Conservation (phyloP, 2,888 invertebrate genomes). For the Lepidocyrtinus sp. region DNA sequence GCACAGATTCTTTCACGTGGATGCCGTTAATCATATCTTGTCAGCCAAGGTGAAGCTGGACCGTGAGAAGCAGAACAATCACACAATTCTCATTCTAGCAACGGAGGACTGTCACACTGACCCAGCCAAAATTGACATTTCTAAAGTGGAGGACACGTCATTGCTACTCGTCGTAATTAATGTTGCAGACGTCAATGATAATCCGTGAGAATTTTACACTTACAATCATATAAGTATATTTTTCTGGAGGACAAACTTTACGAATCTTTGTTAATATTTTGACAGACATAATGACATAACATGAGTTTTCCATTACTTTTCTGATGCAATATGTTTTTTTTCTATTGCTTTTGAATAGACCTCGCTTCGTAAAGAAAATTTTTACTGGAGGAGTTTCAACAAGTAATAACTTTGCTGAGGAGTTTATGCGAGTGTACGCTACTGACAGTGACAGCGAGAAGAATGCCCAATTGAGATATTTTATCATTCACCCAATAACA, state of each 20-base stretch:
- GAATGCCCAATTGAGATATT: conserved; percentile 85
- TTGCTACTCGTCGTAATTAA: conserved; percentile 80
- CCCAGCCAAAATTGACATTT: conserved; percentile 52
- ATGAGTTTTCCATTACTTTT: conserved; percentile 41
- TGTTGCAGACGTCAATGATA: conserved; percentile 92
- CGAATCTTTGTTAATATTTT: background rate
- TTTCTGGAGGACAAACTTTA: too few species aligned
- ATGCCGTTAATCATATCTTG: conserved; percentile 81
- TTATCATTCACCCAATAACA: conserved; percentile 84
- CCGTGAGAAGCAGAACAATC: conserved; percentile 80
- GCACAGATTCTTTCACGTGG: conserved; percentile 80
- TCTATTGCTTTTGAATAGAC: conserved; percentile 74
- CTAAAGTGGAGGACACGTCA: conserved; percentile 62
- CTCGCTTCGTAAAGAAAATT: conserved; percentile 83
- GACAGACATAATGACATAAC: background rate
- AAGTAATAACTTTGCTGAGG: conserved; percentile 90
- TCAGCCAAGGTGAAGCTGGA: conserved; percentile 79
- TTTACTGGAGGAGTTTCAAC: conserved; percentile 97
- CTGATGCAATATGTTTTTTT: background rate
- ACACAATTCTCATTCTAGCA: conserved; percentile 83
- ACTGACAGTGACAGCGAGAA: conserved; percentile 74
- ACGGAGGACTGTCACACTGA: conserved; percentile 82
- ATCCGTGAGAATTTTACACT: conserved; percentile 73
- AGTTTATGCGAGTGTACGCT: conserved; percentile 84
- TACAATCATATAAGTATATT: background rate